Evolutionary conservation across 2,113 vertebrate species (phyloP).

Genomic region (Sinocyclocheilus rhinocerous): DNA sequence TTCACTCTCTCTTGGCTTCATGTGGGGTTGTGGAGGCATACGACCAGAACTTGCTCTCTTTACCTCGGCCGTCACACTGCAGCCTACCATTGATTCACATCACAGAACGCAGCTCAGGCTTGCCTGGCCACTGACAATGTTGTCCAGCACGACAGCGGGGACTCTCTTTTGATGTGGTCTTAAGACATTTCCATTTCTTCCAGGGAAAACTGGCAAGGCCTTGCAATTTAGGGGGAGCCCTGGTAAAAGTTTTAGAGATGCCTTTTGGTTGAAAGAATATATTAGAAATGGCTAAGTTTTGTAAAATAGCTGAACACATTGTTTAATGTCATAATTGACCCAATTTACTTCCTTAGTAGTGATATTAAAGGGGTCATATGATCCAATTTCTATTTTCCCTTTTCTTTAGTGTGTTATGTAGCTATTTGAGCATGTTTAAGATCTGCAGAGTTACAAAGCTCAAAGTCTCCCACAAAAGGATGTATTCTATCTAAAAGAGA

Average conservation of each 20-base stretch:
- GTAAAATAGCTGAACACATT: not conserved
- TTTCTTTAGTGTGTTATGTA: too few relatives aligned
- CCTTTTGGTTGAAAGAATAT: not conserved
- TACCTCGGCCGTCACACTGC: conserved; percentile 35
- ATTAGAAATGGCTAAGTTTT: not conserved
- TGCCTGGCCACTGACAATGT: conserved; percentile 66
- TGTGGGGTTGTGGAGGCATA: conserved; percentile 52
- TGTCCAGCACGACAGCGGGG: conserved; percentile 70
- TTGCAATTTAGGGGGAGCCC: conserved; percentile 9
- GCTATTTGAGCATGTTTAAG: too few relatives aligned
- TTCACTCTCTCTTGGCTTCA: conserved; percentile 26
- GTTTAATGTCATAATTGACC: not conserved
- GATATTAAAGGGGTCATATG: not conserved
- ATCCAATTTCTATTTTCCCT: too few relatives aligned
- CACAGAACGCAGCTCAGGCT: conserved; percentile 76
- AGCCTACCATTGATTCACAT: conserved; percentile 23
- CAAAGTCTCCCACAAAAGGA: too few relatives aligned
- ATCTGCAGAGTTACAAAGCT: too few relatives aligned
- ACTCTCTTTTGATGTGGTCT: conserved; percentile 84
- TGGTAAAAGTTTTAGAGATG: conserved; percentile 5
- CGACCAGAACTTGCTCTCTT: conserved; percentile 71
- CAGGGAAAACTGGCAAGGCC: not conserved
- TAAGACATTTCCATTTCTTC: conserved; percentile 60
- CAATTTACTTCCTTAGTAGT: not conserved
- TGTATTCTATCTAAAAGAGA: too few relatives aligned